These are phyloP conservation scores for Phyllotreta cruciferae DNA, from an alignment of 2,888 invertebrate genomes.

Conservation along the genomic window DNA sequence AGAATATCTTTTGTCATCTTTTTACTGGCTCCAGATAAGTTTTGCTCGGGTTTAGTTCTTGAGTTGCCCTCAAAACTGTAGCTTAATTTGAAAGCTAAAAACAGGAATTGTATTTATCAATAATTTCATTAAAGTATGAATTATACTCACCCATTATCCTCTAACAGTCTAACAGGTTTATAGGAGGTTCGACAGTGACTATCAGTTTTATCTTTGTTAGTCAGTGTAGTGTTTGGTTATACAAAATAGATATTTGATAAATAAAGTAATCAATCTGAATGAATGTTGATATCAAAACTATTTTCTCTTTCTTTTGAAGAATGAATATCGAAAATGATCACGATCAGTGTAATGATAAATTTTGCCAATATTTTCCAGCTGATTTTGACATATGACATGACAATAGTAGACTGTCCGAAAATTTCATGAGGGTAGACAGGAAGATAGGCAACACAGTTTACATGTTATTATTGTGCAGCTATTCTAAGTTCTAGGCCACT, in stretches of 20 bases:
- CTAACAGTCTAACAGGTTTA: not conserved
- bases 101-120: conserved; percentile 5
- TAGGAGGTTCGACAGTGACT: not conserved
- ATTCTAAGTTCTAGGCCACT: too few species aligned
- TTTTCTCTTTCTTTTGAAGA: not conserved
- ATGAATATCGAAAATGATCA: not conserved
- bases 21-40: conserved; percentile 85
- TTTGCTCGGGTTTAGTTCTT: conserved; percentile 85
- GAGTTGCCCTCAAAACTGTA: conserved; percentile 91
- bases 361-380: conserved; percentile 12
- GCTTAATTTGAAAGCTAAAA: conserved; percentile 58
- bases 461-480: not conserved
- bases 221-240: not conserved
- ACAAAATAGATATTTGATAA: too few species aligned
- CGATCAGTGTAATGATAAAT: not conserved
- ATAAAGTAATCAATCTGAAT: too few species aligned
- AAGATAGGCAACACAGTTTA: not conserved
- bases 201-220: not conserved
- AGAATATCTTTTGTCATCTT: conserved; percentile 75
- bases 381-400: conserved; percentile 6
- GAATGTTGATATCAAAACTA: not conserved
- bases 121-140: too few species aligned
- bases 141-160: conserved; percentile 5
- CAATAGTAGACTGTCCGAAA: not conserved
- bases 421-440: too few species aligned